A percentile compares a stretch with the other conserved stretches of the same genome.
Evolutionary conservation across 1,140 invertebrate species (phyloP).

Genomic region (Caenorhabditis tropicalis): DNA sequence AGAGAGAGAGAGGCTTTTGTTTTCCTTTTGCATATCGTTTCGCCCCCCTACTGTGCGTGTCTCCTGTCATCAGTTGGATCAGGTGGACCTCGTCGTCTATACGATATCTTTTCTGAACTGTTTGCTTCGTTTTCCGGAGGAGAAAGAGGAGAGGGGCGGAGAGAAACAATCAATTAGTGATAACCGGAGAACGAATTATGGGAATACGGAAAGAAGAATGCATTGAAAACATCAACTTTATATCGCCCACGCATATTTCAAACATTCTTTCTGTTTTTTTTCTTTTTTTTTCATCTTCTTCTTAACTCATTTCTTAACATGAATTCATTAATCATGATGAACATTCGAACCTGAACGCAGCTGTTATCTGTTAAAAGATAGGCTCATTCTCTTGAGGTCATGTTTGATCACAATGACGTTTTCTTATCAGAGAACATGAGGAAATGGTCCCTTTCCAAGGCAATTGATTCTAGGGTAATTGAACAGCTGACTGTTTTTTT

Average conservation of each 20-base stretch:
- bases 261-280: neutral
- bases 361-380: neutral
- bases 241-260: neutral
- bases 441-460: neutral
- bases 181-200: too few species aligned
- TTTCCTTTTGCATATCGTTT: slow-evolving; percentile 35
- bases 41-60: neutral
- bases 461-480: too few species aligned
- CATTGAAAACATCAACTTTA: neutral
- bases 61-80: neutral
- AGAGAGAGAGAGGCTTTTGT: neutral
- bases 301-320: neutral
- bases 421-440: neutral
- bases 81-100: neutral
- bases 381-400: neutral
- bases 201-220: neutral
- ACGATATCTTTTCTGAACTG: slow-evolving; percentile 13
- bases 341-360: slow-evolving; percentile 36
- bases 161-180: too few species aligned
- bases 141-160: neutral
- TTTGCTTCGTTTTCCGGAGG: slow-evolving; percentile 19
- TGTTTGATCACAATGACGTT: slow-evolving; percentile 8
- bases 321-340: slow-evolving; percentile 31
- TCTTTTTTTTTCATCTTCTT: neutral
- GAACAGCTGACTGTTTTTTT: too few species aligned